These are phyloP conservation scores for Hypena proboscidalis DNA, from an alignment of 2,888 invertebrate genomes.

Conservation along the genomic window DNA sequence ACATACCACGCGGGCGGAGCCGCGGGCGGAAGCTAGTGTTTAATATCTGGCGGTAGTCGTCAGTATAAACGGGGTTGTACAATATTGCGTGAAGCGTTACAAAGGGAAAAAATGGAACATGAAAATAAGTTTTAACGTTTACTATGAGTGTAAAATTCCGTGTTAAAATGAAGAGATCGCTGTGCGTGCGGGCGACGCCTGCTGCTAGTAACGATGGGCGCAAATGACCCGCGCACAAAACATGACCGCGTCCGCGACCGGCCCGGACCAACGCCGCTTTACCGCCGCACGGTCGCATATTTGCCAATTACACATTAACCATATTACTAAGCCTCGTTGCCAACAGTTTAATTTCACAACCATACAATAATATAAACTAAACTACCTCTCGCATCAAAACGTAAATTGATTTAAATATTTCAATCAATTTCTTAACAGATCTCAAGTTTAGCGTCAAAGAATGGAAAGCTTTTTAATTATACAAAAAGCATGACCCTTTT, in stretches of 20 bases:
- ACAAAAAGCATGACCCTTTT: conserved; percentile 62
- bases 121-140: conserved; percentile 48
- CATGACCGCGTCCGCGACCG: conserved; percentile 54
- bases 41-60: conserved; percentile 23
- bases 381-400: conserved; percentile 35
- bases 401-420: conserved; percentile 42
- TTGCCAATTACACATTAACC: conserved; percentile 47
- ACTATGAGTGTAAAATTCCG: conserved; percentile 55
- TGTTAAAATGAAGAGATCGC: conserved; percentile 67
- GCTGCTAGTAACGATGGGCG: conserved; percentile 67
- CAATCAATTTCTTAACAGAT: conserved; percentile 39
- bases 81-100: conserved; percentile 17
- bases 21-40: too few species aligned
- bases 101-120: conserved; percentile 34
- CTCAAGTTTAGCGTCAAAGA: conserved; percentile 49
- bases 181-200: conserved; percentile 63
- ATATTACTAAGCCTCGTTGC: conserved; percentile 30
- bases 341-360: neutral
- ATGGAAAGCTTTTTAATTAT: conserved; percentile 61
- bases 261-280: conserved; percentile 31
- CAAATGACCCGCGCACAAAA: conserved; percentile 68
- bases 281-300: conserved; percentile 25
- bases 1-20: too few species aligned
- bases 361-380: neutral
- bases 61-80: conserved; percentile 24